Percentiles rank a stretch among this genome's conserved stretches.
These are phyloP conservation scores for Cassiopea andromeda DNA, from an alignment of 30 jellyfish, hydroid and myxozoan species.

Conservation along the genomic window DNA sequence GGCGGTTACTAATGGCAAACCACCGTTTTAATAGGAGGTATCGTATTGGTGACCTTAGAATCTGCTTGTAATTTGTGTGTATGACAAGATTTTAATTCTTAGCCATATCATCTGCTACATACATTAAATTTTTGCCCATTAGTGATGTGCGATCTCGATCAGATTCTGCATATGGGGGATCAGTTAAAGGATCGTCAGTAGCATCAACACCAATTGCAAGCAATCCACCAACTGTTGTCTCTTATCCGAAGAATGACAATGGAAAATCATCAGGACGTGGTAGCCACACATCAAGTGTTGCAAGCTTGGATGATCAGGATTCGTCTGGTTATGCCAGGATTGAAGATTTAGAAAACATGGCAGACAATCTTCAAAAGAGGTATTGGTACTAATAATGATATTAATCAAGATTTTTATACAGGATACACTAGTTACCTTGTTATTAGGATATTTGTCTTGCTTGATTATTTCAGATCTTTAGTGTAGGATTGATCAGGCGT, in stretches of 20 bases:
- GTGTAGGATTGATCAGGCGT: too few relatives aligned
- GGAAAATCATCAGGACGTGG: conserved; percentile 76
- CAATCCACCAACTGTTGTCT: conserved; percentile 22
- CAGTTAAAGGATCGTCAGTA: conserved; percentile 88
- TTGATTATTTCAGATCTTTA: too few relatives aligned
- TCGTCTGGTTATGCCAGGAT: conserved; percentile 78
- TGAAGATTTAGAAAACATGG: conserved; percentile 56
- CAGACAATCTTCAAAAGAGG: conserved; percentile 13
- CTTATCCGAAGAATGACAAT: conserved; percentile 50
- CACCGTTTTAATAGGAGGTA: too few relatives aligned
- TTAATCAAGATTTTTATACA: too few relatives aligned
- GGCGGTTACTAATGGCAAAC: too few relatives aligned
- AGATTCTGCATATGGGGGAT: conserved; percentile 97
- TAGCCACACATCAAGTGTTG: conserved; percentile 55
- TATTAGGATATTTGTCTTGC: too few relatives aligned
- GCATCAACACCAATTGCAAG: conserved; percentile 85
- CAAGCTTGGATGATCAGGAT: conserved; percentile 71
- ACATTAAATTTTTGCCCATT: not conserved
- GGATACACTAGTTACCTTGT: too few relatives aligned
- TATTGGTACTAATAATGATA: not conserved
- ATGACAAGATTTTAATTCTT: too few relatives aligned
- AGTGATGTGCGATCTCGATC: conserved; percentile 80
- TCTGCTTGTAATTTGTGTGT: too few relatives aligned
- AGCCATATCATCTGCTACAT: too few relatives aligned
- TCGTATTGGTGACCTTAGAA: too few relatives aligned